Evolutionary conservation across 2,888 invertebrate genomes (phyloP), one percentile per base, ranked within the genome.

Genomic region (Scaptomyza flava): DNA sequence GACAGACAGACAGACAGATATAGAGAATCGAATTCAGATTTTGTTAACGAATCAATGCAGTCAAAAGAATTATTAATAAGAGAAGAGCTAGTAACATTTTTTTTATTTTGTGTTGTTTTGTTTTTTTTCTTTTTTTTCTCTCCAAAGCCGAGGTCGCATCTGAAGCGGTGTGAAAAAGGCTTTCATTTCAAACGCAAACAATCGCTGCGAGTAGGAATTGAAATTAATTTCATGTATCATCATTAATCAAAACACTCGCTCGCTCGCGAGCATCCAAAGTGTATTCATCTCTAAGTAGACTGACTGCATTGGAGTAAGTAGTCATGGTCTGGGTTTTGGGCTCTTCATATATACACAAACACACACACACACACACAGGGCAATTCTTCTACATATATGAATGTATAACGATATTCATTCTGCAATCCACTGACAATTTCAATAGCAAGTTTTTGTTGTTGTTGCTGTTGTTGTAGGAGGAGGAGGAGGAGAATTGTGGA

Each of bases 181-280:
- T 81, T 87, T 84, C 85, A 87, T 79, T 87, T 82, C 87, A 87
- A 81, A 87, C 68, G 83, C 87, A 81, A 84, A 83, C 87, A 83
- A 83, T 83, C 81, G 85, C 63, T 61, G 69, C 67, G 80, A 84
- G 88, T 87, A 86, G 89, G 89, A 91, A 91, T 89, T 90, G 90
- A 90, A 90, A 91, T 91, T 90, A 90, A 89, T 89, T 90, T 90
- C 90, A 88, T 90, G 90, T 91, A 89, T 88, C 89, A 89, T 90
- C 91, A 90, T 90, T 89, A 91, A 90, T 90, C 90, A 90, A 90
- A 90, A 90, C 90, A 90, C 87, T 89, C 86, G 79, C 87, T 89
- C 86, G 79, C 79, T 73, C 45, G 69, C 66, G 66, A 68, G 75
- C 77, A 72, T 58, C 61, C 70, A 70, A 74, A 76, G 77, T 69